Percentiles rank a stretch among this genome's conserved stretches.
These are phyloP conservation scores for Ondatra zibethicus DNA, from an alignment of 2,113 vertebrate species.

Conservation along the genomic window DNA sequence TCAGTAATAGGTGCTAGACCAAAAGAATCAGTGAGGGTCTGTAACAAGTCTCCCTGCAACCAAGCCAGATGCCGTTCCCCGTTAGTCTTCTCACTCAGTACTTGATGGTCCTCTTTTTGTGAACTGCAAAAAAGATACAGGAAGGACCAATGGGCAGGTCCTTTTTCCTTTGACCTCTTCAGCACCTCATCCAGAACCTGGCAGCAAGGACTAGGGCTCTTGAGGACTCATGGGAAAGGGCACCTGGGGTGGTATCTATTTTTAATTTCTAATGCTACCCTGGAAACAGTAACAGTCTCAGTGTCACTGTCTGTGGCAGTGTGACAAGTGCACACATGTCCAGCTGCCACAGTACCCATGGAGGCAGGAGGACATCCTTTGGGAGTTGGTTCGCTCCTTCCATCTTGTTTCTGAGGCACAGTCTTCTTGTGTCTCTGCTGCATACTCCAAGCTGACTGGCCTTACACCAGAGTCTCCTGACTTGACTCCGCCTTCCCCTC, in stretches of 20 bases:
- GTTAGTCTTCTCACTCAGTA: accelerated
- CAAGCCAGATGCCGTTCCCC: not conserved
- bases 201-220: not conserved
- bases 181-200: not conserved
- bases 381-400: not conserved
- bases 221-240: not conserved
- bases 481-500: not conserved
- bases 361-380: not conserved
- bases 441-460: not conserved
- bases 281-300: not conserved
- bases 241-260: not conserved
- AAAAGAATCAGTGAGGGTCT: not conserved
- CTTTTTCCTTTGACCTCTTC: not conserved
- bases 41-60: accelerated
- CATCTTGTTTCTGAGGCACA: not conserved
- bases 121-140: too few relatives aligned
- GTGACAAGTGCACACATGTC: too few relatives aligned
- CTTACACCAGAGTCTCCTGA: not conserved
- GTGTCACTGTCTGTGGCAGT: not conserved
- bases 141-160: accelerated
- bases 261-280: not conserved
- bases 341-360: not conserved
- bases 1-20: not conserved
- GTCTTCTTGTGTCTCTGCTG: not conserved
- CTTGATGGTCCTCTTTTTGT: accelerated